phyloP scores from a whole-genome alignment of 2,113 vertebrate genomes.

The Oreochromis niloticus region DNA sequence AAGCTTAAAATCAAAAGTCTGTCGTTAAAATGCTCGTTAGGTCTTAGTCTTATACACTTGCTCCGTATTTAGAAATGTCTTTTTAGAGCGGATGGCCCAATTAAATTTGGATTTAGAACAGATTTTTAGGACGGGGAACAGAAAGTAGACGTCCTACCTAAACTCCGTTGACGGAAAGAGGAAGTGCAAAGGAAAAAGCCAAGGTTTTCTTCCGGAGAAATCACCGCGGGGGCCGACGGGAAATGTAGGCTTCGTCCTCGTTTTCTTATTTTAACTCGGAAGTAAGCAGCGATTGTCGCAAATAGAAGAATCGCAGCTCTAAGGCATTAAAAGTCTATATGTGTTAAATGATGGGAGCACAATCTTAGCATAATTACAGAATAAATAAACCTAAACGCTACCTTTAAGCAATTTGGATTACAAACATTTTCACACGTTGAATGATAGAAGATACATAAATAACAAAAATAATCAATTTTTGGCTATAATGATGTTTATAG shows the following conservation, averaged over 20 bases:
- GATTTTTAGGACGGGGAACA: slow-evolving; percentile 37
- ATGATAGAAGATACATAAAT: neutral
- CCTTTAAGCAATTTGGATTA: neutral
- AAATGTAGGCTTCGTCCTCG: slow-evolving; percentile 9
- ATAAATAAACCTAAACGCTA: neutral
- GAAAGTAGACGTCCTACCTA: slow-evolving; percentile 59
- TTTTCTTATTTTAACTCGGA: neutral
- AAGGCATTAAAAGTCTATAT: neutral
- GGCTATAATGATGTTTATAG: neutral
- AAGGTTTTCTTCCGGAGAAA: slow-evolving; percentile 74
- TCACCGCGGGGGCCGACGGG: slow-evolving; percentile 26
- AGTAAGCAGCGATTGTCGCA: neutral
- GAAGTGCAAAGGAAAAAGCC: slow-evolving; percentile 36
- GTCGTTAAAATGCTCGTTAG: neutral
- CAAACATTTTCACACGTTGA: neutral
- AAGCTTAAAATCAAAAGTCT: neutral
- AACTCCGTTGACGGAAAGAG: slow-evolving; percentile 75
- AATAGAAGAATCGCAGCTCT: neutral
- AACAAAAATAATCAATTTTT: neutral
- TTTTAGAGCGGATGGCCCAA: slow-evolving; percentile 47
- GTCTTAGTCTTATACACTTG: neutral
- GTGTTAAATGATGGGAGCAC: neutral
- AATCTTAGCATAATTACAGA: neutral
- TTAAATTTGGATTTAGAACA: slow-evolving; percentile 43
- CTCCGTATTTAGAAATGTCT: neutral